These are phyloP conservation scores for Bostrychus sinensis DNA, from an alignment of 2,113 vertebrate genomes.

Conservation along the genomic window DNA sequence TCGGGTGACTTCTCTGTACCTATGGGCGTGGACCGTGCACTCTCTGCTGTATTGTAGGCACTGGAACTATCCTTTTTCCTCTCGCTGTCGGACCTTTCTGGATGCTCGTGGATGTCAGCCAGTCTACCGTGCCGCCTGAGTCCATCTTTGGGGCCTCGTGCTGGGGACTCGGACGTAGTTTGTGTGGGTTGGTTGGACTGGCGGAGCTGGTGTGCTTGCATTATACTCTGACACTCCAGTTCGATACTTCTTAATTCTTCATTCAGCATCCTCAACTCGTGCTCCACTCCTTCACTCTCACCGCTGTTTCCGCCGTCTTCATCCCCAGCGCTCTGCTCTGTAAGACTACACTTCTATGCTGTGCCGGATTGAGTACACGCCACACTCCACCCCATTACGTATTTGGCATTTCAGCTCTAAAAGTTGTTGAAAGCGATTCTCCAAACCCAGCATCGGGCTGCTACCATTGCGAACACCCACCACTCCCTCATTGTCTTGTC, in stretches of 20 bases:
- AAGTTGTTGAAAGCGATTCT: constrained; percentile 88
- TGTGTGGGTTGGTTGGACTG: constrained; percentile 67
- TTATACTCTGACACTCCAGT: constrained; percentile 94
- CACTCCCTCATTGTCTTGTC: constrained; percentile 61
- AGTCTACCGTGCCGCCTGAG: constrained; percentile 77
- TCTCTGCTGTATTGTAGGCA: constrained; percentile 94
- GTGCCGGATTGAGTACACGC: constrained; percentile 90
- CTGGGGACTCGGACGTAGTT: constrained; percentile 27
- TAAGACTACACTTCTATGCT: constrained; percentile 89
- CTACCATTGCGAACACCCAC: constrained; percentile 53
- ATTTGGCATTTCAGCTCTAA: constrained; percentile 95
- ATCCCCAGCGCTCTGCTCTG: constrained; percentile 77
- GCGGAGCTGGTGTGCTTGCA: constrained; percentile 90
- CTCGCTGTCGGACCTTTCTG: constrained; percentile 83
- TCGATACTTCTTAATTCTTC: constrained; percentile 95
- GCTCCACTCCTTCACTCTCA: constrained; percentile 78
- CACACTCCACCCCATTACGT: constrained; percentile 86
- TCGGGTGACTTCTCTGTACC: constrained; percentile 88
- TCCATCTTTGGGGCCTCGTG: constrained; percentile 55
- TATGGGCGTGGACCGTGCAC: constrained; percentile 89
- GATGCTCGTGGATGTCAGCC: constrained; percentile 88
- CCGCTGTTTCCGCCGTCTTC: constrained; percentile 27
- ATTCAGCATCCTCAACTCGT: constrained; percentile 92
- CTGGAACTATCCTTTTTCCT: constrained; percentile 92
- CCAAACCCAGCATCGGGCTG: constrained; percentile 66